Conservation (phyloP, 1,140 invertebrate species). For the Dinoponera quadriceps region DNA sequence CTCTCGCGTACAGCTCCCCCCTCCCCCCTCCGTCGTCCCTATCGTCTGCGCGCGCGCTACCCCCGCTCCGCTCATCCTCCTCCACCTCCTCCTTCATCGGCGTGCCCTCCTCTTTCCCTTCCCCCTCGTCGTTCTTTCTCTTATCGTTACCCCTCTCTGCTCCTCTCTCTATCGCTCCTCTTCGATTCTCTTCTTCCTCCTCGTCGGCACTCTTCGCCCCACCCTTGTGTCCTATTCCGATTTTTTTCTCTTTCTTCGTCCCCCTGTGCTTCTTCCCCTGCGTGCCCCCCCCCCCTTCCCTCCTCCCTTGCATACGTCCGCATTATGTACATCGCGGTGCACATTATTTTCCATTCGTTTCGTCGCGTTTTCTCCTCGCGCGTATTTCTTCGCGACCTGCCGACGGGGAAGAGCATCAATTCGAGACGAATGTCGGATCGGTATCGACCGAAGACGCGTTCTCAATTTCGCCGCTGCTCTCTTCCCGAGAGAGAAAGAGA, state of each 20-base stretch:
- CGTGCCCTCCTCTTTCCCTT: slow-evolving; percentile 12
- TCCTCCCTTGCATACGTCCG: slow-evolving; percentile 21
- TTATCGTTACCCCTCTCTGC: slow-evolving; percentile 42
- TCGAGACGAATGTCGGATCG: background rate
- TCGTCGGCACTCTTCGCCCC: slow-evolving; percentile 40
- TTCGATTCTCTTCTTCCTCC: slow-evolving; percentile 57
- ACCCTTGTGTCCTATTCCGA: slow-evolving; percentile 36
- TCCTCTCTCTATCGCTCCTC: slow-evolving; percentile 45
- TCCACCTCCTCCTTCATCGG: slow-evolving; percentile 32
- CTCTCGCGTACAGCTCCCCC: slow-evolving; percentile 60
- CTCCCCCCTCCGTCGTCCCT: slow-evolving; percentile 47
- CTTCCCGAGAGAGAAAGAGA: background rate
- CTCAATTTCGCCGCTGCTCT: background rate
- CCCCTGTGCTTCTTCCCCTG: background rate
- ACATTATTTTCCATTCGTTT: slow-evolving; percentile 68
- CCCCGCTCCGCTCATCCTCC: slow-evolving; percentile 34
- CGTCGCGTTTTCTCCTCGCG: slow-evolving; percentile 51
- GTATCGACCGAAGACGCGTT: background rate
- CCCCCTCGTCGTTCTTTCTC: slow-evolving; percentile 36
- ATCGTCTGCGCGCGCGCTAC: slow-evolving; percentile 49
- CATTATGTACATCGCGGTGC: slow-evolving; percentile 48
- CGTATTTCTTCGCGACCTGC: background rate
- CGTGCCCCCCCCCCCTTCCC: background rate
- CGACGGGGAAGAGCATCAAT: background rate
- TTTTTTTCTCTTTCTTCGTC: slow-evolving; percentile 56